Conservation (phyloP, 2,797 vertebrate species). For the Diglossa cyanea region DNA sequence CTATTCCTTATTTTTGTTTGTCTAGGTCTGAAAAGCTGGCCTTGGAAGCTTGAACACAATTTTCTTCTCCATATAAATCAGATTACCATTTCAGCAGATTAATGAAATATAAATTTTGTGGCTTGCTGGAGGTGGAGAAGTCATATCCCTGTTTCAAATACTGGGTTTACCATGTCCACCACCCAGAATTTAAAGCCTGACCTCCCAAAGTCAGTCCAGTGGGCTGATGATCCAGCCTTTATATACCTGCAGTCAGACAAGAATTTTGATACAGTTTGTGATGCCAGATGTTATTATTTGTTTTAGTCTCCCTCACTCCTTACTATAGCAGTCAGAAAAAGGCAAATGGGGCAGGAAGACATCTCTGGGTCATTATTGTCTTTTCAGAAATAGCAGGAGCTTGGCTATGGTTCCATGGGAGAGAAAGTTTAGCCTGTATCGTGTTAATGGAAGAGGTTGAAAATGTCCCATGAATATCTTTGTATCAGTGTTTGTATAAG, state of each 20-base stretch:
- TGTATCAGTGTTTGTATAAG: too few relatives aligned
- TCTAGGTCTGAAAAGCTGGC: neutral
- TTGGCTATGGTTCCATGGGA: neutral
- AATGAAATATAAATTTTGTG: neutral
- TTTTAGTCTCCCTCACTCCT: neutral
- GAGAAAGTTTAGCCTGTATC: neutral
- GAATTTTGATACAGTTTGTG: neutral
- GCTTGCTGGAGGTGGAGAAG: neutral
- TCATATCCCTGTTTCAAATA: neutral
- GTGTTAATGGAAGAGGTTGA: neutral
- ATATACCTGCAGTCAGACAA: neutral
- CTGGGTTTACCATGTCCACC: rapidly evolving
- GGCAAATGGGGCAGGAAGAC: neutral
- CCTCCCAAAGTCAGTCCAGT: neutral
- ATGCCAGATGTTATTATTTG: neutral
- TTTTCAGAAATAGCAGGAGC: neutral
- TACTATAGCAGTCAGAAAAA: neutral
- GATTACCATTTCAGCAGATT: neutral
- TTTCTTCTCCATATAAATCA: neutral
- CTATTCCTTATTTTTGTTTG: neutral
- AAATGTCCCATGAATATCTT: neutral
- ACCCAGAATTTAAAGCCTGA: neutral
- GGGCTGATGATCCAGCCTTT: neutral
- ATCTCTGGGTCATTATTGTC: neutral
- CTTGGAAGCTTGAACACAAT: neutral